Evolutionary conservation across 2,797 vertebrate genomes (phyloP), one percentile per base, ranked within the genome.

Genomic region (Allochrocebus solatus): DNA sequence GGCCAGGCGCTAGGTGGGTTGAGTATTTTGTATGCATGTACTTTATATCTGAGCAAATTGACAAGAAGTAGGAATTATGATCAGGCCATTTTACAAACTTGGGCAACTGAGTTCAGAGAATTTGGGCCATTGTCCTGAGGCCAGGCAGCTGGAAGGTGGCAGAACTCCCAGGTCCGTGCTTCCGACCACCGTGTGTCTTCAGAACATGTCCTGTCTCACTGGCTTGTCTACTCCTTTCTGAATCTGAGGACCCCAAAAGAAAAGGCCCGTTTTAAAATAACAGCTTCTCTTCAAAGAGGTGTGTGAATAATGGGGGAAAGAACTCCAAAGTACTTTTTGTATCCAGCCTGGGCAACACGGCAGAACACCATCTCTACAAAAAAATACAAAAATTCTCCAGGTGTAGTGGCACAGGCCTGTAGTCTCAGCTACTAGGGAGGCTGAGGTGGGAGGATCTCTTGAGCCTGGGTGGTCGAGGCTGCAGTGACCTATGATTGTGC

Each of bases 221-320:
- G 1, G 21, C 10, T 19, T 33, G 22, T 33, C 0, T 4, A 6
- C 24, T 59, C 21, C 7, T 1, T 75, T 21, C 75, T 0, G 0
- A 59, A 22, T 30, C 80, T 21, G 50, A 10, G 70, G 83, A 39
- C 3, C 57, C 46, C n/a, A 3, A 16, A 8, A 24, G 80, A 39
- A 22, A 39, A 72, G 74, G 22, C 50, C 59, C 5, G 0, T 39
- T 55, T n/a, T 3, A 0, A 13, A 14, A 9, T 33, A 26, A 80
- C n/a, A 39, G 64, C n/a, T 48, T 50, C 26, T 61, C 64, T 48
- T 8, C 0, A 1, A 36, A 94, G 70, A 76, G 48, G 30, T 9
- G 22, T 30, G 2, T 48, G 61, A 8, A 8, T 1, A 67, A 19
- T 3, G 4, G 16, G 2, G 39, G 24, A 55, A 30, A 12, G 28